Evolutionary conservation across 2,797 vertebrate genomes (phyloP), one percentile per base, ranked within the genome.

Genomic region (Gallirallus australis): DNA sequence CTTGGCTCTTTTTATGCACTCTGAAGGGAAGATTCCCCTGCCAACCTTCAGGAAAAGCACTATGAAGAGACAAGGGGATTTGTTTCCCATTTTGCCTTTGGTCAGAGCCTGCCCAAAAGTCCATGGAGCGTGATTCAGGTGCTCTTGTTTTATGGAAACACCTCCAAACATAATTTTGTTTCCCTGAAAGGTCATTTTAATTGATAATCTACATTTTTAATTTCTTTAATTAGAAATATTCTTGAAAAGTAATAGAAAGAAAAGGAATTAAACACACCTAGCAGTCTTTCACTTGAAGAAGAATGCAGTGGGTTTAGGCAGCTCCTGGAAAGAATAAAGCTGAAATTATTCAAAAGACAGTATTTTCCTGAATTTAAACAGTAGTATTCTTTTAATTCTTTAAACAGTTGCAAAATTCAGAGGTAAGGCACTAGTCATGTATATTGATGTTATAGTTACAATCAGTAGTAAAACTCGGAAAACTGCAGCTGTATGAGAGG

Each of bases 11-110:
- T 68, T 65, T 5, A 37, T 5, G 18, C 5, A 15, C 14, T 11
- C 1, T 21, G n/a, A 72, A 71, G 9, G 24, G 11, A 75, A 48
- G 2, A 0, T 0, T 14, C 37, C 9, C 12, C 12, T 68, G 14
- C 2, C 0, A 2, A 39, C 11, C 15, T 28, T 79, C 8, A 2
- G 27, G 11, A 64, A 82, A 71, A 20, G 6, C 27, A 60, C 17
- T 52, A 25, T 15, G 89, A 11, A 64, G 15, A 23, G 6, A 48
- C 9, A 53, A 57, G 12, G 2, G 4, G 52, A 56, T 76, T 72
- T 35, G 4, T 50, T 88, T 86, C 37, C 18, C 15, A 30, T 45
- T 17, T 48, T 79, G 3, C 21, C 12, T 79, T 68, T 25, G 27
- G 15, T 71, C 31, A 60, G 13, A 84, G 3, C 4, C 9, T 30